Base-by-base conservation (phyloP, 2,888 invertebrate genomes). In the Drosophila sordidula region DNA sequence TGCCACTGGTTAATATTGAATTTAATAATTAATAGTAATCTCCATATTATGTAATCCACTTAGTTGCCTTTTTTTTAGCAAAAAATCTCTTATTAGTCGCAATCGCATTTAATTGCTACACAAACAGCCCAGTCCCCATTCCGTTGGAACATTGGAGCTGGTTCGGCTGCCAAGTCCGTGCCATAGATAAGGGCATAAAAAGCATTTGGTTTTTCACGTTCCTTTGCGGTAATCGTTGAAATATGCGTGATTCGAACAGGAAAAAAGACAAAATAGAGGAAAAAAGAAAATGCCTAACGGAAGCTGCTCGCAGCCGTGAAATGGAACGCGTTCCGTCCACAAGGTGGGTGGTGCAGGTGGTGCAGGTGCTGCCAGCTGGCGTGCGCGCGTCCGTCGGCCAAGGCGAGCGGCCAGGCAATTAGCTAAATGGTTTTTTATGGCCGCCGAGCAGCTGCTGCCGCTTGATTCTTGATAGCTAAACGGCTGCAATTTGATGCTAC, bases 341-440 rank as follows among this genome's bases (percentile, higher is more conserved):
- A 29, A 29, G 3, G 29, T n/a, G 36, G 0, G 3, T n/a, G n/a
- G n/a, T n/a, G n/a, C n/a, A n/a, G n/a, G n/a, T n/a, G n/a, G n/a
- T n/a, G n/a, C n/a, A 74, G 78, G 75, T 75, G 76, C 66, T 58
- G 78, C 59, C 73, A 55, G 51, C 45, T 69, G 61, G 54, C 46
- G 47, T 45, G 41, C 34, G 39, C 51, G 51, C 36, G 16, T 12
- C 26, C 5, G 34, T 18, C 64, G 63, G 74, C 73, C 66, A 47
- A n/a, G 36, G 39, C 50, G 22, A 41, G 49, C 50, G 58, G 49
- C 56, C 49, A 67, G 70, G 70, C 83, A 83, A 83, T 83, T 83
- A 83, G 86, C 88, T 80, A 88, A 83, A 83, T 83, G 88, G 69
- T 75, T 83, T 83, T 83, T 88, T 67, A 74, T 75, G 65, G 78